Evolutionary conservation across 2,888 invertebrate species (phyloP).

Genomic region (Agriopis marginaria): DNA sequence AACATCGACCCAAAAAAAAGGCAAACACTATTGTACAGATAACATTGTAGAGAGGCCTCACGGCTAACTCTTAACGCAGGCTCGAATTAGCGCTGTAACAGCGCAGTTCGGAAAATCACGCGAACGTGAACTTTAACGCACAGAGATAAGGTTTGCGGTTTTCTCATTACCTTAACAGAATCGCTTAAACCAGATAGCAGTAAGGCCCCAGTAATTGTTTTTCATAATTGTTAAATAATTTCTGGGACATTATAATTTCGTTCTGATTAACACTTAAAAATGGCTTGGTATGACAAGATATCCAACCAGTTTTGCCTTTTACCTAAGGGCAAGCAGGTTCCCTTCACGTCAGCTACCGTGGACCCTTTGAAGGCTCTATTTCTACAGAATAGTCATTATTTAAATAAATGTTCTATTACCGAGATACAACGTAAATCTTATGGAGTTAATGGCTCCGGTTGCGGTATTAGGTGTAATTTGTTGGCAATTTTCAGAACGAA

Average conservation of each 20-base stretch:
- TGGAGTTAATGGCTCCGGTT: slow-evolving; percentile 15
- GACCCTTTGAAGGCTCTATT: slow-evolving; percentile 33
- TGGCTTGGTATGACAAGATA: not conserved
- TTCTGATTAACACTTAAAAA: slow-evolving; percentile 2
- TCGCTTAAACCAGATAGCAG: too few relatives aligned
- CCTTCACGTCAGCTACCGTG: slow-evolving; percentile 33
- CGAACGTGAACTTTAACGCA: too few relatives aligned
- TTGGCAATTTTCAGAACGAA: slow-evolving; percentile 12
- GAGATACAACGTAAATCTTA: slow-evolving; percentile 3
- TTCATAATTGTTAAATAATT: not conserved
- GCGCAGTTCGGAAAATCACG: too few relatives aligned
- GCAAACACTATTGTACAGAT: too few relatives aligned
- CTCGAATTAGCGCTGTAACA: too few relatives aligned
- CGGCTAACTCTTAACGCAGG: too few relatives aligned
- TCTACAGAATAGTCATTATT: slow-evolving; percentile 28
- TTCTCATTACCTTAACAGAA: too few relatives aligned
- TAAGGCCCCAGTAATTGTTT: not conserved
- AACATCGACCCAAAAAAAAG: too few relatives aligned
- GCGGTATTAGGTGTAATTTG: slow-evolving; percentile 22
- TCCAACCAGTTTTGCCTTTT: slow-evolving; percentile 27
- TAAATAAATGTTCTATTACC: slow-evolving; percentile 30
- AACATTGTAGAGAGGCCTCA: too few relatives aligned
- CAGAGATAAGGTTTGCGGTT: too few relatives aligned
- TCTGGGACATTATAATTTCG: not conserved
- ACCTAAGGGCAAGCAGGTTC: slow-evolving; percentile 33